Base-by-base conservation (phyloP, 2,797 vertebrate species). In the Ceryle rudis region DNA sequence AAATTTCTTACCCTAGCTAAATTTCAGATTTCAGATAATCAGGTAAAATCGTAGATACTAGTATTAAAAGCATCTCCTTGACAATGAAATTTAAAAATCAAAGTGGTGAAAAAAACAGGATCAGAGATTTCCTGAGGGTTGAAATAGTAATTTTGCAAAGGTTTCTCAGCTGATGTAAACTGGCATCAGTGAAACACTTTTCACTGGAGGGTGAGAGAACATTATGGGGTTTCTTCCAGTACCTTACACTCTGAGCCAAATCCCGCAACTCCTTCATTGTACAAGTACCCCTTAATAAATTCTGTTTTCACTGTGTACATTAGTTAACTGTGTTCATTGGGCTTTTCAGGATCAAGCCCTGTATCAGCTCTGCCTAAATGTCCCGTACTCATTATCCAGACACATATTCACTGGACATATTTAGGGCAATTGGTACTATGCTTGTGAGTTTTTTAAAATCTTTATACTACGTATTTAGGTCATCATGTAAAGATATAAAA, bases 241-340 rank as follows among this genome's bases (percentile, higher is more conserved):
- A n/a, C 39, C 18, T 82, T 54, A 11, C 2, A 6, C 13, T 55
- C 35, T 21, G 29, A 84, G 39, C 60, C 42, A 67, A 67, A 54
- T 57, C 46, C 65, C 60, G 25, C 64, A 84, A 26, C 39, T 84
- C 54, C 41, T 39, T 44, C 31, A 10, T 35, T 0, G 0, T 23
- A 4, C 7, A 23, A 55, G 22, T 35, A 29, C 31, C 28, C 22
- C 44, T 52, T 44, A 60, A 37, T 33, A 49, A n/a, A 16, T 52
- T 18, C 44, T 23, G 11, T 5, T 52, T 39, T 67, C 14, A 25
- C 4, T 37, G 47, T 14, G n/a, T 72, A 55, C 41, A 6, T n/a
- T 37, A 31, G 69, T 52, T 54, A 31, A 58, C 26, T 0, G 1
- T 49, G 23, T 35, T n/a, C 6, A 3, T 19, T 1, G 5, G 42